phyloP scores from a whole-genome alignment of 2,888 invertebrate species.

The Drosophila ezoana region DNA sequence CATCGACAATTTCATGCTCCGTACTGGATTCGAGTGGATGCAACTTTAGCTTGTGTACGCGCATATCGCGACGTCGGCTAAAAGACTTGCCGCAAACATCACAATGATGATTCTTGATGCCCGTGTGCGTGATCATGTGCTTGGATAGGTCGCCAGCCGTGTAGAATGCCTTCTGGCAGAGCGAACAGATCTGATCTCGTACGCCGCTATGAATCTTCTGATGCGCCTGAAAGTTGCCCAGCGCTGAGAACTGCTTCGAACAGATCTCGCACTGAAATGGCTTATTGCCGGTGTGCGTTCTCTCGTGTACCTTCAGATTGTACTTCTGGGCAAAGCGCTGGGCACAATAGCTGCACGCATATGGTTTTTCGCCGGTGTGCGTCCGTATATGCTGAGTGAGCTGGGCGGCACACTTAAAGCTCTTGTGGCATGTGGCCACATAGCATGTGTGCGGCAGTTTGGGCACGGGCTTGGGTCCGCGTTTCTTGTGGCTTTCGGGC shows the following conservation, averaged over 20 bases:
- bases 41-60: conserved; percentile 84
- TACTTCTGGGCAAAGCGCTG: conserved; percentile 88
- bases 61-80: conserved; percentile 87
- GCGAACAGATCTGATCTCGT: conserved; percentile 87
- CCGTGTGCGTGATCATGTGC: conserved; percentile 87
- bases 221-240: conserved; percentile 88
- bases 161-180: conserved; percentile 87
- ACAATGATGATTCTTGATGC: conserved; percentile 87
- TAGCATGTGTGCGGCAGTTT: conserved; percentile 87
- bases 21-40: conserved; percentile 76
- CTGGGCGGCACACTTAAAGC: conserved; percentile 88
- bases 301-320: conserved; percentile 87
- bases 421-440: conserved; percentile 86
- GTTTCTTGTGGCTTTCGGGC: conserved; percentile 86
- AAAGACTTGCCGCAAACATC: conserved; percentile 87
- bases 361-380: conserved; percentile 88
- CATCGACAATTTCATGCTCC: conserved; percentile 74
- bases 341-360: conserved; percentile 86
- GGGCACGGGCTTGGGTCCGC: conserved; percentile 88
- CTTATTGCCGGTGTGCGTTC: conserved; percentile 87
- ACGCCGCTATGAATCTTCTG: conserved; percentile 88
- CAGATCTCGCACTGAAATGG: conserved; percentile 88
- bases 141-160: conserved; percentile 87
- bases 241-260: conserved; percentile 87
- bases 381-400: conserved; percentile 88